Conservation (phyloP, 2,797 vertebrate genomes). For the Thunnus albacares region DNA sequence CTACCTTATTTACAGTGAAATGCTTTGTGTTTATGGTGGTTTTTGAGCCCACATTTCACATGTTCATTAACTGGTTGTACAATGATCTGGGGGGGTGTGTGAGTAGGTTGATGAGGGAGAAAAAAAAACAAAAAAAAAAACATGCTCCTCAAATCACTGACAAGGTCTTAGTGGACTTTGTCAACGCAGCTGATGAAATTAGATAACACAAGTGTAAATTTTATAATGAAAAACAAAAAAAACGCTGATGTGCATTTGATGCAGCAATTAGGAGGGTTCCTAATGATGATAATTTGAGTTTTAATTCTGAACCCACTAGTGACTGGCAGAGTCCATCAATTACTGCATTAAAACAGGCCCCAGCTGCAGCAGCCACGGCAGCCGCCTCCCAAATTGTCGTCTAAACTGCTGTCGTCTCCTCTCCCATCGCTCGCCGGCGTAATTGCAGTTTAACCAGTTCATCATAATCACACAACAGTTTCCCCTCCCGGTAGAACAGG, state of each 20-base stretch:
- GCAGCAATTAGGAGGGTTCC: conserved; percentile 83
- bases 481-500: conserved; percentile 49
- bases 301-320: conserved; percentile 94
- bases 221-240: conserved; percentile 86
- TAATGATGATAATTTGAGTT: conserved; percentile 93
- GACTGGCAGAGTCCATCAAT: conserved; percentile 95
- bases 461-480: conserved; percentile 84
- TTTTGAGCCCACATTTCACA: conserved; percentile 23
- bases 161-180: conserved; percentile 35
- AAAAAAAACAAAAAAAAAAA: not conserved
- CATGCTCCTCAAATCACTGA: conserved; percentile 41
- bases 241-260: conserved; percentile 79
- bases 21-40: conserved; percentile 29
- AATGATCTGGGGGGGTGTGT: not conserved
- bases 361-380: conserved; percentile 87
- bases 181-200: conserved; percentile 77
- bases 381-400: conserved; percentile 89
- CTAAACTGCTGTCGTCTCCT: conserved; percentile 91
- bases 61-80: conserved; percentile 22
- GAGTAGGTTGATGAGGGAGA: not conserved
- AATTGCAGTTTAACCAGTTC: conserved; percentile 90
- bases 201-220: conserved; percentile 81
- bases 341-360: conserved; percentile 90
- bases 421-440: conserved; percentile 87
- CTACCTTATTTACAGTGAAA: not conserved